Evolutionary conservation across 2,113 vertebrate genomes (phyloP).

Genomic region (Poeciliopsis retropinna): DNA sequence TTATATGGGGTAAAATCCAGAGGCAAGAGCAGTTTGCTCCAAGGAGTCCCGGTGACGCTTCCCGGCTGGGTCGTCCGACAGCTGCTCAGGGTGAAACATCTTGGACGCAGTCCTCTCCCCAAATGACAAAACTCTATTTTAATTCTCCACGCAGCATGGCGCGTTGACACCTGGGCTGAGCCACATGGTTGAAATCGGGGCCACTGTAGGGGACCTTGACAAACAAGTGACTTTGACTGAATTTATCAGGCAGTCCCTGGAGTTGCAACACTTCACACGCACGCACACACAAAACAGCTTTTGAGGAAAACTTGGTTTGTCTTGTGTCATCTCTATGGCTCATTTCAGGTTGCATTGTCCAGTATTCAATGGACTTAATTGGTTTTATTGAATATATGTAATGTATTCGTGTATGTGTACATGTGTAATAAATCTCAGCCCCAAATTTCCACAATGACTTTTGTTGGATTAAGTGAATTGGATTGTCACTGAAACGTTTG

Average conservation of each 20-base stretch:
- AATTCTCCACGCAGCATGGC: slow-evolving; percentile 65
- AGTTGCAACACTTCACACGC: slow-evolving; percentile 7
- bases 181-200: slow-evolving; percentile 65
- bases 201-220: slow-evolving; percentile 69
- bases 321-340: background rate
- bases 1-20: slow-evolving; percentile 40
- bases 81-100: slow-evolving; percentile 70
- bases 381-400: background rate
- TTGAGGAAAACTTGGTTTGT: background rate
- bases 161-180: slow-evolving; percentile 65
- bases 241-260: slow-evolving; percentile 45
- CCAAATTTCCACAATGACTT: background rate
- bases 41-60: slow-evolving; percentile 40
- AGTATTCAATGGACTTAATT: background rate
- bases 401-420: no score
- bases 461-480: background rate
- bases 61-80: slow-evolving; percentile 56
- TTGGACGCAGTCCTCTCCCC: slow-evolving; percentile 69
- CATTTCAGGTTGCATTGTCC: background rate
- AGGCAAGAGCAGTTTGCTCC: slow-evolving; percentile 22
- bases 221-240: slow-evolving; percentile 69
- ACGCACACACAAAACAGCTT: no score
- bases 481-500: no score
- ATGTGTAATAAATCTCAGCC: background rate
- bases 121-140: slow-evolving; percentile 65